Evolutionary conservation across 2,113 vertebrate species (phyloP).

Genomic region (Microcebus jonahi): DNA sequence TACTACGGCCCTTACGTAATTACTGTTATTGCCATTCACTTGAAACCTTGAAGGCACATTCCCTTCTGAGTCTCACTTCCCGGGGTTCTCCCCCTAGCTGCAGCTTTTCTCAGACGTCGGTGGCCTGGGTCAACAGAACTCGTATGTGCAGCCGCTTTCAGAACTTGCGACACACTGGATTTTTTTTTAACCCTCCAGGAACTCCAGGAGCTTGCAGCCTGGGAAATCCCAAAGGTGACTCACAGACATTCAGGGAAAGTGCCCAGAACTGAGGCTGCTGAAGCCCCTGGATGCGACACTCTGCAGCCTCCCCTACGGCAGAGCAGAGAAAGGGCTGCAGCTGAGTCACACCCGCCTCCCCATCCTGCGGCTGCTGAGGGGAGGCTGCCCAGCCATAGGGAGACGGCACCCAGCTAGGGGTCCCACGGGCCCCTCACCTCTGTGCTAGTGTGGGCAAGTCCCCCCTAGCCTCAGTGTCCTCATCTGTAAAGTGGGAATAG

Average conservation of each 20-base stretch:
- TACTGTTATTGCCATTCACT: background rate
- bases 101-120: background rate
- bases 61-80: background rate
- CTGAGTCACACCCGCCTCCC: background rate
- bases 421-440: background rate
- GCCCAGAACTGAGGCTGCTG: background rate
- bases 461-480: background rate
- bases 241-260: conserved; percentile 66
- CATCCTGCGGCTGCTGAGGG: accelerated
- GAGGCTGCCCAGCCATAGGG: background rate
- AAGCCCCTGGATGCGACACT: background rate
- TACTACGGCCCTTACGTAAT: background rate
- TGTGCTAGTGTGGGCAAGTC: background rate
- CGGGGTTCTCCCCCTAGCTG: background rate
- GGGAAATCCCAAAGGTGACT: conserved; percentile 79
- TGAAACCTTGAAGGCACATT: background rate
- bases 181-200: conserved; percentile 19
- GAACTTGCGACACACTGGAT: conserved; percentile 61
- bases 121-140: background rate
- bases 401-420: accelerated
- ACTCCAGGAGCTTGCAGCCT: background rate
- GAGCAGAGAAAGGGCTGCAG: background rate
- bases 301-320: background rate
- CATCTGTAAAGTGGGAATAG: background rate
- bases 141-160: background rate